phyloP scores from a whole-genome alignment of 1,140 invertebrate species.

The Sycophaga agraensis region DNA sequence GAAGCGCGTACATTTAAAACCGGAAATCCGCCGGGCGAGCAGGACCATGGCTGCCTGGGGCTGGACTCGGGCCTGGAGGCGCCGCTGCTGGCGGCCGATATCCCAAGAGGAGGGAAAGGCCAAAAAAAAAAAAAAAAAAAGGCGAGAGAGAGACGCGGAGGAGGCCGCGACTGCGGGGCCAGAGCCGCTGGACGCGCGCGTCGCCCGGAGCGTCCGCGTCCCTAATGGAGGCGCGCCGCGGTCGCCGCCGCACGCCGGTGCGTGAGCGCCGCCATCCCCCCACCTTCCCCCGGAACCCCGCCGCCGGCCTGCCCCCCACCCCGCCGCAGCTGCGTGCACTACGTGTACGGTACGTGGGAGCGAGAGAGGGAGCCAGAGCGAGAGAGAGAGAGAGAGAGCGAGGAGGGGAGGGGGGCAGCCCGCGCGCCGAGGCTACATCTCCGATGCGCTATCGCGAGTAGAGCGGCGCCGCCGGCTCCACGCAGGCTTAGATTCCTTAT shows the following conservation, averaged over 20 bases:
- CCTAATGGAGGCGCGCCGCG: constrained; percentile 44
- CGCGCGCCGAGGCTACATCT: neutral
- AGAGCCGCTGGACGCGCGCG: constrained; percentile 34
- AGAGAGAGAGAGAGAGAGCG: no score
- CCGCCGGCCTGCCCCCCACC: neutral
- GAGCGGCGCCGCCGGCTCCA: neutral
- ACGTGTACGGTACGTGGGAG: neutral
- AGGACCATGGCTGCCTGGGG: constrained; percentile 19
- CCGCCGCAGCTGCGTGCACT: no score
- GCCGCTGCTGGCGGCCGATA: no score
- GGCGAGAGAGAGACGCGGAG: neutral
- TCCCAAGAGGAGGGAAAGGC: no score
- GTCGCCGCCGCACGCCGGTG: neutral
- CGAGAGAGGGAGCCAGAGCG: no score
- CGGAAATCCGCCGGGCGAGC: constrained; percentile 22
- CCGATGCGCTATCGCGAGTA: constrained; percentile 13
- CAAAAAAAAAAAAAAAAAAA: constrained; percentile 3
- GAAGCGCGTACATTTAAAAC: constrained; percentile 28
- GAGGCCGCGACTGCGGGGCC: constrained; percentile 4
- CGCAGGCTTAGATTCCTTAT: constrained; percentile 25
- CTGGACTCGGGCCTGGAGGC: no score
- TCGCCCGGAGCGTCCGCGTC: constrained; percentile 43
- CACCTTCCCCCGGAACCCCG: neutral
- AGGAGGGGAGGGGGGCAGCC: neutral
- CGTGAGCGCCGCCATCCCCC: constrained; percentile 4